Evolutionary conservation across 2,888 invertebrate genomes (phyloP).

Genomic region (Andricus curvator): DNA sequence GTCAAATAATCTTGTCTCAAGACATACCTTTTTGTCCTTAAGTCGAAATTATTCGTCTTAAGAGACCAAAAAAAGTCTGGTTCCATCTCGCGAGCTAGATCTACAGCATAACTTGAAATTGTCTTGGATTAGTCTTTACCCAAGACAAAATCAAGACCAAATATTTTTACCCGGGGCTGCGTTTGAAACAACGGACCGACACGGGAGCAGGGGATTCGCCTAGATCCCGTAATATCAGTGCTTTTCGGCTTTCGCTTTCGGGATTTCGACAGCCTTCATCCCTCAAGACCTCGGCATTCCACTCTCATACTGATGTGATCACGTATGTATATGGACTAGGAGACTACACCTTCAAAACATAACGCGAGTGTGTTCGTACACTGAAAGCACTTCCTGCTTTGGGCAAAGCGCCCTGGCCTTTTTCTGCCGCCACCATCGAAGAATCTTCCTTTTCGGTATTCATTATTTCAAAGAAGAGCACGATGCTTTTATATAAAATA

Average conservation of each 20-base stretch:
- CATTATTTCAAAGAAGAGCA: conserved; percentile 68
- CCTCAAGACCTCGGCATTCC: conserved; percentile 11
- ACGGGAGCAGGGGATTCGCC: background rate
- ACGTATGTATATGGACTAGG: background rate
- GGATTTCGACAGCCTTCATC: conserved; percentile 40
- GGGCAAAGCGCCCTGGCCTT: conserved; percentile 50
- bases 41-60: no score
- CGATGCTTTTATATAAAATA: conserved; percentile 61
- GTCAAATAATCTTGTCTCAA: no score
- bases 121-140: no score
- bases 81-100: no score
- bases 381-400: conserved; percentile 47
- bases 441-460: conserved; percentile 62
- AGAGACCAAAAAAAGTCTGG: no score
- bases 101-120: no score
- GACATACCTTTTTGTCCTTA: no score
- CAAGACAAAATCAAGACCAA: no score
- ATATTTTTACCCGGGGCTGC: background rate
- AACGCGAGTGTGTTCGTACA: conserved; percentile 15
- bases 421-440: conserved; percentile 55
- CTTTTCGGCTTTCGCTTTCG: conserved; percentile 39
- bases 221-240: conserved; percentile 47
- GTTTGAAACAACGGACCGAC: background rate
- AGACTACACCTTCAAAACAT: background rate
- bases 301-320: background rate